Evolutionary conservation across 2,888 invertebrate species (phyloP).

Genomic region (Aleiodes alternator): DNA sequence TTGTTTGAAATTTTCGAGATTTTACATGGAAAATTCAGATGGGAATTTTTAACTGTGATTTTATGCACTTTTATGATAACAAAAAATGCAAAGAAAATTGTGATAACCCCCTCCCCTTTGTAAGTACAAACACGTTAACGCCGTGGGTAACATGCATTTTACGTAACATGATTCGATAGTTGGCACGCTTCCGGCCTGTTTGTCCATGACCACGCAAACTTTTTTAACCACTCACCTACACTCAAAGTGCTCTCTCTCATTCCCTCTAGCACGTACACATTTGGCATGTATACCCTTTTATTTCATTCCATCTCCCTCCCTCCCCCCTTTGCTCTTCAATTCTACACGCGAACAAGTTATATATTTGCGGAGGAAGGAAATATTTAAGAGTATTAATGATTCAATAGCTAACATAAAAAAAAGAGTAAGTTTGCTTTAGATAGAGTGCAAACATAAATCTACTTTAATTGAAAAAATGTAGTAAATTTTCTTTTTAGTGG

Average conservation of each 20-base stretch:
- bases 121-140: conserved; percentile 38
- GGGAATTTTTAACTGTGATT: too few species aligned
- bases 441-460: conserved; percentile 14
- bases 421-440: conserved; percentile 9
- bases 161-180: conserved; percentile 55
- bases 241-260: neutral
- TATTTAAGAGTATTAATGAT: conserved; percentile 31
- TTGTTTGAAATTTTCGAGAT: too few species aligned
- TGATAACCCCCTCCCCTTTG: neutral
- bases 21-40: too few species aligned
- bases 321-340: neutral
- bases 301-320: conserved; percentile 12
- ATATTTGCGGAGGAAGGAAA: conserved; percentile 12
- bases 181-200: conserved; percentile 56
- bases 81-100: neutral
- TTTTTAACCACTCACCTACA: conserved; percentile 46
- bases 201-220: conserved; percentile 53
- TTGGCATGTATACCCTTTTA: conserved; percentile 45
- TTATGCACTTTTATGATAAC: neutral
- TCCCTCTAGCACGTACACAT: conserved; percentile 40
- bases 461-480: conserved; percentile 2
- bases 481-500: neutral
- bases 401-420: neutral
- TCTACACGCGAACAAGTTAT: conserved; percentile 16
- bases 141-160: conserved; percentile 45